These are phyloP conservation scores for Ianthella basta DNA, from an alignment of 37 sponge, comb jelly and placozoan genomes.

Conservation along the genomic window DNA sequence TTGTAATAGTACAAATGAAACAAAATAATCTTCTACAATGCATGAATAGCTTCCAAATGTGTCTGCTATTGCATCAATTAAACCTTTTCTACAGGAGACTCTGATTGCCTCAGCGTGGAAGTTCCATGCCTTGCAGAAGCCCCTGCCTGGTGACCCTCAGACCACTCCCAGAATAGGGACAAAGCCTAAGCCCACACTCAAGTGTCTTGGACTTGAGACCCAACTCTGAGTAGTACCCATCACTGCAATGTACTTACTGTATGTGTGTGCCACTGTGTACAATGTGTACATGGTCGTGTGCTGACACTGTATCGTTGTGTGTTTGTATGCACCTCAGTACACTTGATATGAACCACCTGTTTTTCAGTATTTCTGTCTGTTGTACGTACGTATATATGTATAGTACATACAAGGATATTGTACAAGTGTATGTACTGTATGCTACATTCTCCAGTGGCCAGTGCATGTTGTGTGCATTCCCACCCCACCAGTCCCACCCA, in stretches of 20 bases:
- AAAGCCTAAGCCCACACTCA: conserved; percentile 65
- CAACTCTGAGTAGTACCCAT: not conserved
- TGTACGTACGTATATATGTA: no score
- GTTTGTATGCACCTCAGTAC: not conserved
- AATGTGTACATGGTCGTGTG: not conserved
- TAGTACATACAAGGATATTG: no score
- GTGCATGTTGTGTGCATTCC: no score
- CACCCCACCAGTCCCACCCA: no score
- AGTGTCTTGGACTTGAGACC: conserved; percentile 51
- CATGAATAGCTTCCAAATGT: no score
- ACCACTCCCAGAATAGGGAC: conserved; percentile 88
- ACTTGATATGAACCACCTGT: no score
- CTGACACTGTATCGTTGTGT: not conserved
- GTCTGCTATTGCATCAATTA: conserved; percentile 14
- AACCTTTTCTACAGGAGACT: conserved; percentile 63
- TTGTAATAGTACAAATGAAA: no score
- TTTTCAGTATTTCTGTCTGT: no score
- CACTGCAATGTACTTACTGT: not conserved
- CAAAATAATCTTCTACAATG: no score
- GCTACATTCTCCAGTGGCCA: no score
- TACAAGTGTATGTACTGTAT: no score
- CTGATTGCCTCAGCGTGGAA: conserved; percentile 96
- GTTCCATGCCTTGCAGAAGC: conserved; percentile 90
- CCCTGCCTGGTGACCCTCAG: conserved; percentile 75
- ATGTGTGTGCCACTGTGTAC: not conserved